Evolutionary conservation across 2,888 invertebrate genomes (phyloP).

Genomic region (Frankliniella fusca): DNA sequence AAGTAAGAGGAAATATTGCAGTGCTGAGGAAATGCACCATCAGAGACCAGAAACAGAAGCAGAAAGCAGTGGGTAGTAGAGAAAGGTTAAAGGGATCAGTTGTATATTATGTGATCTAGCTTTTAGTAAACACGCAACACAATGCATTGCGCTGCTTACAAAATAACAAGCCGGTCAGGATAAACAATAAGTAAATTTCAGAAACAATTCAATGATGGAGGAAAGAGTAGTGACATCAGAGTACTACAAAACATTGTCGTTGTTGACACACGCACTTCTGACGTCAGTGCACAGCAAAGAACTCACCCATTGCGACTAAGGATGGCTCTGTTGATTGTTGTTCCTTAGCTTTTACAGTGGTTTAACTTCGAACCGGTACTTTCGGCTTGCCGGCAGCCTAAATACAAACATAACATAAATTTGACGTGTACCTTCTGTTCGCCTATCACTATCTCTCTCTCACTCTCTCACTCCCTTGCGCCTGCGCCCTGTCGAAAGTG

Average conservation of each 20-base stretch:
- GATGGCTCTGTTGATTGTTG: neutral
- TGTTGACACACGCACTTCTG: slow-evolving; percentile 4
- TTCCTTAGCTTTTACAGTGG: neutral
- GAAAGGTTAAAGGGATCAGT: neutral
- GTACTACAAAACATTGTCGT: neutral
- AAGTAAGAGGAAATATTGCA: too few species aligned
- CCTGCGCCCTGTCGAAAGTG: neutral
- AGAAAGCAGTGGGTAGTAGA: neutral
- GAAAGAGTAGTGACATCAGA: too few species aligned
- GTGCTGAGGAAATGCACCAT: too few species aligned
- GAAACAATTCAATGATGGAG: too few species aligned
- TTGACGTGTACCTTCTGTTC: slow-evolving; percentile 20
- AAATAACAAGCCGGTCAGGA: neutral
- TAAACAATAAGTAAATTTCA: neutral
- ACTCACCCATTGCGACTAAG: neutral
- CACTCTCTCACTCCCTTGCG: neutral
- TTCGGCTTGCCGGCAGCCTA: slow-evolving; percentile 1
- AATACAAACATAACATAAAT: slow-evolving; percentile 13
- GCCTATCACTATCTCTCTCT: neutral
- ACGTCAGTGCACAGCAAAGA: neutral
- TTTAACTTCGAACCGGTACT: neutral
- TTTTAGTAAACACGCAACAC: neutral
- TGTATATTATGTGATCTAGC: neutral
- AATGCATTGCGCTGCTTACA: neutral
- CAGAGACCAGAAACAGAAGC: too few species aligned